These are phyloP conservation scores for Cheirogaleus medius DNA, from an alignment of 2,113 vertebrate species.

Conservation along the genomic window DNA sequence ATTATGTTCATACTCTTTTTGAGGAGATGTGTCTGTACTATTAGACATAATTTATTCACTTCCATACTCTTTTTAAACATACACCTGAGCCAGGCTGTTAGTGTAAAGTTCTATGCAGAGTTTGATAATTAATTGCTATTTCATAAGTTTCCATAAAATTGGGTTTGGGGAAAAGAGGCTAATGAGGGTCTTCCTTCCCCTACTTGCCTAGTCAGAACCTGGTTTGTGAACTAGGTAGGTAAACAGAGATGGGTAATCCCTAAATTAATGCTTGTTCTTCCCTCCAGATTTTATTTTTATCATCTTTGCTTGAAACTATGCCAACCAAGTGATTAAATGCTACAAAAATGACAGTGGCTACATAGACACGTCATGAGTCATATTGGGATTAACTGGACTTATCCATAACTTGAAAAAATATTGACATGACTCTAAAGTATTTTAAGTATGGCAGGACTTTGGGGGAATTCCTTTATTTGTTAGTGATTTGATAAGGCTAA, in stretches of 20 bases:
- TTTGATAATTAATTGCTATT: not conserved
- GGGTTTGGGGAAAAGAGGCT: not conserved
- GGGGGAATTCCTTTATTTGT: not conserved
- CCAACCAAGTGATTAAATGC: conserved; percentile 9
- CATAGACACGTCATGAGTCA: conserved; percentile 7
- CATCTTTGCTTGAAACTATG: not conserved
- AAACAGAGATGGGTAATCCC: not conserved
- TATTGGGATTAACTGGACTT: not conserved
- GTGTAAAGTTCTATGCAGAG: not conserved
- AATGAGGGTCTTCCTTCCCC: not conserved
- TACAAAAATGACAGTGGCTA: not conserved
- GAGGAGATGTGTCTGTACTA: not conserved
- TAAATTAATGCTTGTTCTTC: not conserved
- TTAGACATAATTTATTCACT: not conserved
- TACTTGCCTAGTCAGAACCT: not conserved
- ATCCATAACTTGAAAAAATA: not conserved
- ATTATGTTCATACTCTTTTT: not conserved
- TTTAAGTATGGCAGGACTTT: conserved; percentile 11
- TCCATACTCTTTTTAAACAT: not conserved
- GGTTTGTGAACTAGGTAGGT: not conserved
- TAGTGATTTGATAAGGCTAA: not conserved
- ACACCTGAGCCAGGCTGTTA: not conserved
- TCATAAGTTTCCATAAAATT: not conserved
- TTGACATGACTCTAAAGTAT: not conserved
- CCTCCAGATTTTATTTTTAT: conserved; percentile 48